Conservation (phyloP, 2,888 invertebrate species). For the Nymphalis urticae region DNA sequence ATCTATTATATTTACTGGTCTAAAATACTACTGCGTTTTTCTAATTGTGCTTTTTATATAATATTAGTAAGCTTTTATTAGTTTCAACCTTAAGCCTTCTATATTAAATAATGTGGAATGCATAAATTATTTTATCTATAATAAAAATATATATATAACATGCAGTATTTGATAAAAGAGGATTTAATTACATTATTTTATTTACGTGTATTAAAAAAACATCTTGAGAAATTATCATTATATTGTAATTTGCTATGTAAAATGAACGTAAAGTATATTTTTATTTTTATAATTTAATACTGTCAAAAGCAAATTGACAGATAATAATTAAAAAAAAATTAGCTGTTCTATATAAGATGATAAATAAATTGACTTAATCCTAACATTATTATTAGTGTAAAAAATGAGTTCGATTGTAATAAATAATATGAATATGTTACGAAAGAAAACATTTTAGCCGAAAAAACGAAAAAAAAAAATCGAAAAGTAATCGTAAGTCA, state of each 20-base stretch:
- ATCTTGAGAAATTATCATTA: not conserved
- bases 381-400: constrained; percentile 17
- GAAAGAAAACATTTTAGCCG: constrained; percentile 24
- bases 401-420: constrained; percentile 12
- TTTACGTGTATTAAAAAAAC: not conserved
- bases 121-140: not conserved
- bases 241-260: too few species aligned
- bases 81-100: not conserved
- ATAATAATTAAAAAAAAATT: too few species aligned
- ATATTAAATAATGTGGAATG: not conserved
- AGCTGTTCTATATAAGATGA: not conserved
- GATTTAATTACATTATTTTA: not conserved
- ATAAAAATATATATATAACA: not conserved
- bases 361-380: not conserved
- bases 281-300: not conserved
- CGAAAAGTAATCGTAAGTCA: constrained; percentile 12
- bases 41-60: not conserved
- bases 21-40: too few species aligned
- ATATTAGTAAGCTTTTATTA: not conserved
- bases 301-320: too few species aligned
- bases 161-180: not conserved
- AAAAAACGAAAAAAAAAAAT: constrained; percentile 22
- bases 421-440: constrained; percentile 25
- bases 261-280: too few species aligned
- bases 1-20: too few species aligned